Evolutionary conservation across 2,888 invertebrate species (phyloP).

Genomic region (Suillia variegata): DNA sequence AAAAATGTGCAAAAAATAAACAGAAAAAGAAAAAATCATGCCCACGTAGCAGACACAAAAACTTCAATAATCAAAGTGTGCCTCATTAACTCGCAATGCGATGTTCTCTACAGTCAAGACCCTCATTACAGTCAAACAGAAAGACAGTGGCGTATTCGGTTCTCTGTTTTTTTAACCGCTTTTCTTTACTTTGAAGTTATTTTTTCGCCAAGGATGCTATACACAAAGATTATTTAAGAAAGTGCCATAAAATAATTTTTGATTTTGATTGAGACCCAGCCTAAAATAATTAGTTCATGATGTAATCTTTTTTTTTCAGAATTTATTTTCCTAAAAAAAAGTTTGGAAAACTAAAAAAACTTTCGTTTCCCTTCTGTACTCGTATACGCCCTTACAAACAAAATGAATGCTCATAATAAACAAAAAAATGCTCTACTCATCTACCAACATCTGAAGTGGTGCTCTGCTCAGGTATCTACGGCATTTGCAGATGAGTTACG

Average conservation of each 20-base stretch:
- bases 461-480: not conserved
- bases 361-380: not conserved
- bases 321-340: no score
- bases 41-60: conserved; percentile 20
- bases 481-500: conserved; percentile 37
- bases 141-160: no score
- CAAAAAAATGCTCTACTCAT: conserved; percentile 26
- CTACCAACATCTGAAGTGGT: not conserved
- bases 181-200: conserved; percentile 12
- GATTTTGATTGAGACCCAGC: no score
- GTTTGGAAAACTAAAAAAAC: no score
- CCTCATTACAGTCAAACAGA: no score
- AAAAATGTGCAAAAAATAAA: conserved; percentile 23
- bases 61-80: conserved; percentile 49
- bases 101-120: no score
- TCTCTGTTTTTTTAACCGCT: no score
- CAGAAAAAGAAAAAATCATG: conserved; percentile 25
- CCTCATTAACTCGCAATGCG: conserved; percentile 49
- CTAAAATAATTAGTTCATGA: no score
- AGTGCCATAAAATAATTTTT: no score
- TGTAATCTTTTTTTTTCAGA: no score
- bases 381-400: not conserved
- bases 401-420: conserved; percentile 14
- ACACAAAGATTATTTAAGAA: no score
- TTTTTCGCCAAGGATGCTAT: not conserved